These are phyloP conservation scores for Aphis gossypii DNA, from an alignment of 1,140 invertebrate genomes.

Conservation along the genomic window DNA sequence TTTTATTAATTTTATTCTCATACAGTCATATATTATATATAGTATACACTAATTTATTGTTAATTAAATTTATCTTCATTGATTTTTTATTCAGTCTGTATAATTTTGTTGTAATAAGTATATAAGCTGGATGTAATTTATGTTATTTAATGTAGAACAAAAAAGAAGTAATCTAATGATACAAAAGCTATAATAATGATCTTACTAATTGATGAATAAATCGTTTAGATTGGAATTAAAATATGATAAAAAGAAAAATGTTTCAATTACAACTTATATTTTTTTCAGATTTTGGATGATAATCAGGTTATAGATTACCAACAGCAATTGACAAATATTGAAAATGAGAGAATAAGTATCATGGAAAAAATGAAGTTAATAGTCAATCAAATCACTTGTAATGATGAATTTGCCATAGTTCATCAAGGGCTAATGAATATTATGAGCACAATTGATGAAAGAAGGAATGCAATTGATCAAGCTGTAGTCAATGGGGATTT, in stretches of 20 bases:
- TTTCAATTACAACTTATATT: neutral
- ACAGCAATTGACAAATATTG: slow-evolving; percentile 42
- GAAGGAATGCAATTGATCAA: slow-evolving; percentile 47
- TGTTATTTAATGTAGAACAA: too few species aligned
- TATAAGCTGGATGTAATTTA: too few species aligned
- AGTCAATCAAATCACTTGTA: slow-evolving; percentile 35
- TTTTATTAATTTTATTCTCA: too few species aligned
- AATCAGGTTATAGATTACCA: slow-evolving; percentile 46
- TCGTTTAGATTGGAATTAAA: neutral
- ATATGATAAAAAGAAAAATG: neutral
- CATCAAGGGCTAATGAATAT: slow-evolving; percentile 50
- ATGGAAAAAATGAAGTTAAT: slow-evolving; percentile 56
- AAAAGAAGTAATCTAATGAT: too few species aligned
- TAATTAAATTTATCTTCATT: neutral
- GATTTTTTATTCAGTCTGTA: neutral
- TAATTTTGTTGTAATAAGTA: too few species aligned
- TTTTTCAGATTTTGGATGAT: slow-evolving; percentile 38
- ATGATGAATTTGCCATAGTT: slow-evolving; percentile 40
- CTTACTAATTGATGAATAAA: too few species aligned
- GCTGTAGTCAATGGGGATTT: slow-evolving; percentile 50
- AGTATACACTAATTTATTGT: neutral
- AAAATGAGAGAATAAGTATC: slow-evolving; percentile 36
- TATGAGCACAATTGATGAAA: slow-evolving; percentile 48
- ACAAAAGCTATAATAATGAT: too few species aligned
- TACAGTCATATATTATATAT: too few species aligned